Conservation (phyloP, 2,888 invertebrate genomes). For the Limnephilus marmoratus region DNA sequence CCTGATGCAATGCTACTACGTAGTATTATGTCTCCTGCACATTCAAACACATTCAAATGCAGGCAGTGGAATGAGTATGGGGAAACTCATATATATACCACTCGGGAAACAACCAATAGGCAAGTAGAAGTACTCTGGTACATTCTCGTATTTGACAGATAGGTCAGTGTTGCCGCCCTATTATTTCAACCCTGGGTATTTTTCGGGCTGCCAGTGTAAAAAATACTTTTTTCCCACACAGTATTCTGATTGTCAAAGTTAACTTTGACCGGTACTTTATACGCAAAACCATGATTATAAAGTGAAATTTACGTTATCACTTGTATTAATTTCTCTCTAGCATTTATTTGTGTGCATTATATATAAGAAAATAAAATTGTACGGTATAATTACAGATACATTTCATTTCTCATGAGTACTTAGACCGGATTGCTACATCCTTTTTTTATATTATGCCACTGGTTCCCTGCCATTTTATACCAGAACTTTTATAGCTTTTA, state of each 20-base stretch:
- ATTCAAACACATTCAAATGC: constrained; percentile 12
- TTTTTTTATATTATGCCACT: too few relatives aligned
- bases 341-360: too few relatives aligned
- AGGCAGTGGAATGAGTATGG: not conserved
- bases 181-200: not conserved
- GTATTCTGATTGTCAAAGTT: not conserved
- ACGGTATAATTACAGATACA: too few relatives aligned
- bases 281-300: too few relatives aligned
- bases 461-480: too few relatives aligned
- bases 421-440: too few relatives aligned
- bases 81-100: not conserved
- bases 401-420: too few relatives aligned
- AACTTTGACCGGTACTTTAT: not conserved
- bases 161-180: not conserved
- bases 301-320: too few relatives aligned
- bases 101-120: not conserved
- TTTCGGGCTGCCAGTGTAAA: not conserved
- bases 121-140: not conserved
- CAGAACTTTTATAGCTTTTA: too few relatives aligned
- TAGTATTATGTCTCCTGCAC: constrained; percentile 8
- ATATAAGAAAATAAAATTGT: too few relatives aligned
- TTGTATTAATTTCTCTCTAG: too few relatives aligned
- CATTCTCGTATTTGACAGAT: not conserved
- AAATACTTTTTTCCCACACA: not conserved
- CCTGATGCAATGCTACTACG: not conserved